These are phyloP conservation scores for Melanostoma scalare DNA, from an alignment of 2,888 invertebrate species.

Conservation along the genomic window DNA sequence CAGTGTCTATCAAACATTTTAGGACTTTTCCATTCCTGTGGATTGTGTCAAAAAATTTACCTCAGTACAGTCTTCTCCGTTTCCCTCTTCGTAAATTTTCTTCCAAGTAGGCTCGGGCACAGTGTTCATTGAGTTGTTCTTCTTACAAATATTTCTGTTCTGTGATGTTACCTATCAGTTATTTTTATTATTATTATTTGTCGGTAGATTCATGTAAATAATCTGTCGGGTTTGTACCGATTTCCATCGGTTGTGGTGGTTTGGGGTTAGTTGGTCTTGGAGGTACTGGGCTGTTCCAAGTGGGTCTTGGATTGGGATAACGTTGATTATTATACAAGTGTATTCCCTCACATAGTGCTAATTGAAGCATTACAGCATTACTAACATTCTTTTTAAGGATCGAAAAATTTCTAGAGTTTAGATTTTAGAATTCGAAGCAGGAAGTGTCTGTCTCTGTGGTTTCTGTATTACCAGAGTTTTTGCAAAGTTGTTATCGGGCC, in stretches of 20 bases:
- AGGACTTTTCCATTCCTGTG: slow-evolving; percentile 24
- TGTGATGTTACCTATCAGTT: neutral
- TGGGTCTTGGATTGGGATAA: slow-evolving; percentile 3
- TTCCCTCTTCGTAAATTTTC: slow-evolving; percentile 4
- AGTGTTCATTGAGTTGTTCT: neutral
- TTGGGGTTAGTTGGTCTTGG: slow-evolving; percentile 30
- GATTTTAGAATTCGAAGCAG: slow-evolving; percentile 41
- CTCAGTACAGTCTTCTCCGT: slow-evolving; percentile 1
- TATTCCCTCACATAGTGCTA: slow-evolving; percentile 1
- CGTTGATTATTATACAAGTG: slow-evolving; percentile 28
- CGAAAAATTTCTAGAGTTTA: slow-evolving; percentile 27
- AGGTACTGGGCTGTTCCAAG: neutral
- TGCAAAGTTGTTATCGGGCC: slow-evolving; percentile 38
- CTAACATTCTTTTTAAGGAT: slow-evolving; percentile 14
- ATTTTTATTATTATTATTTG: slow-evolving; percentile 1
- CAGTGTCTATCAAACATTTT: slow-evolving; percentile 29
- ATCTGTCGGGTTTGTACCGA: slow-evolving; percentile 26
- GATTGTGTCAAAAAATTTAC: slow-evolving; percentile 38
- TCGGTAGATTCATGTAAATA: slow-evolving; percentile 39
- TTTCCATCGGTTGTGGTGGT: slow-evolving; percentile 34
- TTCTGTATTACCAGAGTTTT: slow-evolving; percentile 49
- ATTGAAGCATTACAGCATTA: slow-evolving; percentile 14
- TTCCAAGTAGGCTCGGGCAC: slow-evolving; percentile 17
- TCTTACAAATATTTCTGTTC: neutral
- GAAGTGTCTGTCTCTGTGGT: slow-evolving; percentile 47